Conservation (phyloP, 1,140 invertebrate genomes). For the Drosophila baimaii region DNA sequence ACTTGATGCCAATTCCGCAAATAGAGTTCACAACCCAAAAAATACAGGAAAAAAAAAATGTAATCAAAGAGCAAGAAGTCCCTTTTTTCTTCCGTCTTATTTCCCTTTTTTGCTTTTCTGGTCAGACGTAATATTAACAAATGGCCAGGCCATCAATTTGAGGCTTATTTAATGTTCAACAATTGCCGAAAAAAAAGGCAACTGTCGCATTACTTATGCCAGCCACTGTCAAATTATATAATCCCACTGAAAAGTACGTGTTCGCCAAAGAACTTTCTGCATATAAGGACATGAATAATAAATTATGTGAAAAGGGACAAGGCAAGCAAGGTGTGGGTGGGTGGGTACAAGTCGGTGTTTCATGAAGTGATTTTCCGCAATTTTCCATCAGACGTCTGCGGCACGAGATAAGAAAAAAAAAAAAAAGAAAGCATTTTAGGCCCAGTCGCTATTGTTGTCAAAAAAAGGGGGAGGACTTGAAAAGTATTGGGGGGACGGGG, state of each 20-base stretch:
- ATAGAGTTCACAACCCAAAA: conserved; percentile 38
- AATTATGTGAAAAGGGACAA: conserved; percentile 61
- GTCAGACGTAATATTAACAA: conserved; percentile 76
- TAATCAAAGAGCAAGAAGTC: conserved; percentile 70
- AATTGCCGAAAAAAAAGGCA: conserved; percentile 48
- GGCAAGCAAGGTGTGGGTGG: conserved; percentile 9
- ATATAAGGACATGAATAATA: conserved; percentile 78
- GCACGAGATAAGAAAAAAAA: conserved; percentile 57
- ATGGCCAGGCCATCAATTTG: conserved; percentile 77
- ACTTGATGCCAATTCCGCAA: conserved; percentile 16
- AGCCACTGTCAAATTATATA: conserved; percentile 72
- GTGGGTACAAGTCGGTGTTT: conserved; percentile 54
- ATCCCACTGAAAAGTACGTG: conserved; percentile 63
- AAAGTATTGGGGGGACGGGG: neutral
- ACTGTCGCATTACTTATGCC: conserved; percentile 65
- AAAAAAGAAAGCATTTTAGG: conserved; percentile 54
- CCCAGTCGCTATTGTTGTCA: conserved; percentile 59
- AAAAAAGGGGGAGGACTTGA: conserved; percentile 5
- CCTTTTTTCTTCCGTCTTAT: conserved; percentile 24
- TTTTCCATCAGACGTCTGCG: conserved; percentile 73
- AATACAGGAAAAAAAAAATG: conserved; percentile 24
- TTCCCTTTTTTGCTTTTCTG: conserved; percentile 30
- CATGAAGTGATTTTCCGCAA: conserved; percentile 79
- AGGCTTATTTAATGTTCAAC: conserved; percentile 77
- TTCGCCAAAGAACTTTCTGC: conserved; percentile 39